Evolutionary conservation across 2,888 invertebrate species (phyloP).

Genomic region (Andrena hattorfiana): DNA sequence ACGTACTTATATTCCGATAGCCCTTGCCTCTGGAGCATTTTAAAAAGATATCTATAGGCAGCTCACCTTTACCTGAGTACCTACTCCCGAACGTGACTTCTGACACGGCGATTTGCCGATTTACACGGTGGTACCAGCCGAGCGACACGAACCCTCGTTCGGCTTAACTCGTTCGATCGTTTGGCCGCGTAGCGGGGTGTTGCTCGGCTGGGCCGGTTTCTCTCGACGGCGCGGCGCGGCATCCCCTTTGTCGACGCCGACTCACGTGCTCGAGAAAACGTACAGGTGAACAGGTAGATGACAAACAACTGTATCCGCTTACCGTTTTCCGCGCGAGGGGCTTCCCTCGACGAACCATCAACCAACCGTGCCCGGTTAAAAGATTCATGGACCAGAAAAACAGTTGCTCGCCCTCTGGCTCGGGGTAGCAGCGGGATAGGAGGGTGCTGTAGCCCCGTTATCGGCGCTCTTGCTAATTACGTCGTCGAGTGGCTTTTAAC

Average conservation of each 20-base stretch:
- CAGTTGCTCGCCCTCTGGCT: slow-evolving; percentile 45
- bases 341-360: slow-evolving; percentile 58
- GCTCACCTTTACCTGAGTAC: no score
- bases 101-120: slow-evolving; percentile 19
- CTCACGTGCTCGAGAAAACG: slow-evolving; percentile 61
- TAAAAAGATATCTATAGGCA: no score
- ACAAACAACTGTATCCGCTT: slow-evolving; percentile 80
- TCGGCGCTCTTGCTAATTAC: slow-evolving; percentile 50
- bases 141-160: slow-evolving; percentile 1
- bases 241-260: slow-evolving; percentile 43
- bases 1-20: not conserved
- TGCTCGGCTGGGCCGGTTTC: not conserved
- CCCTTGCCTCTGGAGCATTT: not conserved
- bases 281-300: slow-evolving; percentile 81
- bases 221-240: not conserved
- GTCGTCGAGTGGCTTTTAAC: slow-evolving; percentile 54
- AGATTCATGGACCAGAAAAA: slow-evolving; percentile 79
- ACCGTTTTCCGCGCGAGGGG: slow-evolving; percentile 70
- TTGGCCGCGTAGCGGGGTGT: not conserved
- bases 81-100: not conserved
- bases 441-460: slow-evolving; percentile 37
- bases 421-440: slow-evolving; percentile 18
- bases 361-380: slow-evolving; percentile 70
- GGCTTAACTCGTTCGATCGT: slow-evolving; percentile 34
- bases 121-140: slow-evolving; percentile 5